A percentile compares a stretch with the other conserved stretches of the same genome.
phyloP scores from a whole-genome alignment of 2,797 vertebrate genomes.

The Hyperoplus lanceolatus region DNA sequence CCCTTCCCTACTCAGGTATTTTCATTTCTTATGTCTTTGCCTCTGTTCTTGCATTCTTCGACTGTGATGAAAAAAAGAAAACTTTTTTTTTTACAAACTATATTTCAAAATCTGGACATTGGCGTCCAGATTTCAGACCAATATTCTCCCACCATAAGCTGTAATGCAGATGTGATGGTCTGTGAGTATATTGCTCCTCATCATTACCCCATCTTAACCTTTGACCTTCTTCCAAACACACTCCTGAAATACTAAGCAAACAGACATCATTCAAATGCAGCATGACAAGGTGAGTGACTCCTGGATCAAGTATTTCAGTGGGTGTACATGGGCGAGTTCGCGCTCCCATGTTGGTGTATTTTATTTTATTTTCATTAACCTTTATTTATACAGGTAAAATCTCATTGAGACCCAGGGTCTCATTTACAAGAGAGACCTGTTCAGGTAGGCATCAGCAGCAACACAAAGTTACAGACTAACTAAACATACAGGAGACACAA shows the following conservation, averaged over 20 bases:
- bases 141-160: constrained; percentile 1
- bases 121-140: neutral
- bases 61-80: neutral
- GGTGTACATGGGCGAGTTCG: constrained; percentile 4
- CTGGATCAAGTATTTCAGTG: neutral
- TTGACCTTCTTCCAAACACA: constrained; percentile 30
- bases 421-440: too few relatives aligned
- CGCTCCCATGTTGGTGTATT: neutral
- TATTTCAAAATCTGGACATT: neutral
- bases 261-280: constrained; percentile 12
- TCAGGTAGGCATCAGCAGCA: too few relatives aligned
- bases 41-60: constrained; percentile 9
- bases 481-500: too few relatives aligned
- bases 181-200: constrained; percentile 15
- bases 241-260: constrained; percentile 14
- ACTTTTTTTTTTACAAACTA: neutral
- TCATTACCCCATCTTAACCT: constrained; percentile 38
- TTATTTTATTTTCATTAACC: too few relatives aligned
- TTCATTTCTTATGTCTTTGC: neutral
- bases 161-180: neutral
- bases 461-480: too few relatives aligned
- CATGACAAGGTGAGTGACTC: constrained; percentile 29
- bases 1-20: constrained; percentile 67
- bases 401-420: too few relatives aligned
- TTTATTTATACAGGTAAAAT: too few relatives aligned